Percentiles rank a stretch among this genome's conserved stretches.
phyloP scores from a whole-genome alignment of 2,797 vertebrate genomes.

The Lepilemur ruficaudatus region DNA sequence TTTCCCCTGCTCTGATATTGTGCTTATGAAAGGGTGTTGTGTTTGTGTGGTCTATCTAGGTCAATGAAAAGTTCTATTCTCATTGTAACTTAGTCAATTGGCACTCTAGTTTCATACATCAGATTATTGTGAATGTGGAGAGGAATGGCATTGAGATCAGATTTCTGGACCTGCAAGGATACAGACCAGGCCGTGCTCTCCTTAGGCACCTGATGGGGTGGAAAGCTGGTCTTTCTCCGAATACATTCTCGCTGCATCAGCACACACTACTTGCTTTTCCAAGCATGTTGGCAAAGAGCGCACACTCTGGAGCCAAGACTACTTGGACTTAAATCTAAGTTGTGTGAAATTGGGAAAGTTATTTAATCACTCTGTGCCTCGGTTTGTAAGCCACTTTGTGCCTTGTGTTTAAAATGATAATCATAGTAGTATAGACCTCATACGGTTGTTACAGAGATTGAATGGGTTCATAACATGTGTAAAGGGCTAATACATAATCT shows the following conservation, averaged over 20 bases:
- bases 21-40: neutral
- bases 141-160: neutral
- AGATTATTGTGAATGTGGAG: neutral
- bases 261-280: neutral
- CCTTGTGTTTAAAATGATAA: neutral
- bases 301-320: neutral
- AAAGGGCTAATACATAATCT: neutral
- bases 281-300: neutral
- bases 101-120: neutral
- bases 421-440: neutral
- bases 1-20: neutral
- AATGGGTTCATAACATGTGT: neutral
- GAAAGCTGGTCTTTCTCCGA: neutral
- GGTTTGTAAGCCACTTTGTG: neutral
- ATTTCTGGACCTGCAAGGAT: neutral
- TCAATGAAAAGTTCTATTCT: neutral
- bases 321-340: conserved; percentile 17
- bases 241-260: neutral
- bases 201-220: neutral
- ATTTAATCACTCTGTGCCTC: neutral
- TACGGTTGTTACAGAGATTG: neutral
- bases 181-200: neutral
- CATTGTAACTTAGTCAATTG: neutral
- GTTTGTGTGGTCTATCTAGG: neutral
- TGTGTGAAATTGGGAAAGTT: neutral